Evolutionary conservation across 1,140 invertebrate genomes (phyloP).

Genomic region (Drosophila kurseongensis): DNA sequence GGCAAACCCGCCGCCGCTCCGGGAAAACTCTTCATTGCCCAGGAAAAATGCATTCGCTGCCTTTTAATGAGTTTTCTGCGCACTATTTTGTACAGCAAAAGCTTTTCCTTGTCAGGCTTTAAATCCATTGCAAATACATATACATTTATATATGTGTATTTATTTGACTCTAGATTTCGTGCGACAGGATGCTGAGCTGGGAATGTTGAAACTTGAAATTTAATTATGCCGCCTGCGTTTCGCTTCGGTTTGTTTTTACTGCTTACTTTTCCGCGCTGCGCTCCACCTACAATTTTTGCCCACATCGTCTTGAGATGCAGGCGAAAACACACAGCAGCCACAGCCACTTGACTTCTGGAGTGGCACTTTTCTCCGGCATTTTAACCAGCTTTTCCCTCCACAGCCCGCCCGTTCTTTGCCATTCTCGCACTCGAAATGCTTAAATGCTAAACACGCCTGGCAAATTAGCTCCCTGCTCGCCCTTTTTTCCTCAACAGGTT

Average conservation of each 20-base stretch:
- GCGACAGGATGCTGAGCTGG: slow-evolving; percentile 35
- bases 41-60: slow-evolving; percentile 31
- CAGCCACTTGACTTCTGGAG: slow-evolving; percentile 74
- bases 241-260: slow-evolving; percentile 20
- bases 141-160: slow-evolving; percentile 16
- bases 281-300: background rate
- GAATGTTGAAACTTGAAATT: slow-evolving; percentile 30
- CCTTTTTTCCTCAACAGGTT: slow-evolving; percentile 30
- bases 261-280: background rate
- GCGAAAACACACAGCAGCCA: slow-evolving; percentile 41
- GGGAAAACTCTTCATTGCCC: background rate
- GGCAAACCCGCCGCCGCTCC: slow-evolving; percentile 42
- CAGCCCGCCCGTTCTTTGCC: background rate
- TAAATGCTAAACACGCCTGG: slow-evolving; percentile 45
- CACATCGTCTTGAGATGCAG: slow-evolving; percentile 22
- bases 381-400: background rate
- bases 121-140: slow-evolving; percentile 18
- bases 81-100: slow-evolving; percentile 33
- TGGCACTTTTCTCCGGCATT: slow-evolving; percentile 42
- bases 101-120: slow-evolving; percentile 46
- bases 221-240: slow-evolving; percentile 34
- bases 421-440: slow-evolving; percentile 4
- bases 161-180: slow-evolving; percentile 22
- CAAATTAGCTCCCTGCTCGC: slow-evolving; percentile 31
- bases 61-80: slow-evolving; percentile 47